Conservation (phyloP, 2,113 vertebrate species). For the Salvelinus fontinalis region DNA sequence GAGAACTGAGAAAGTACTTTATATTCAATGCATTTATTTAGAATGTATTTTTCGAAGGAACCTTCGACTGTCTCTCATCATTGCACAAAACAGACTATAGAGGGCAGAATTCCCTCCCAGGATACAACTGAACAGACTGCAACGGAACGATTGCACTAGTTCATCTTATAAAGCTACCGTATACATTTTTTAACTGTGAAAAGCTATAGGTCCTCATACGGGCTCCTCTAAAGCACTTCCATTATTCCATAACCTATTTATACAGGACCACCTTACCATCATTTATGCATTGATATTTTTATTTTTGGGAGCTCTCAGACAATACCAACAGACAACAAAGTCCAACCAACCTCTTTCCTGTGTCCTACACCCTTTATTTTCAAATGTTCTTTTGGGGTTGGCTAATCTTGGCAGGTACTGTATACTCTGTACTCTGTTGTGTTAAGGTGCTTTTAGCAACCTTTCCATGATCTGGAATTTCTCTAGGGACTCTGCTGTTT, state of each 20-base stretch:
- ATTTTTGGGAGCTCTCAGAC: slow-evolving; percentile 9
- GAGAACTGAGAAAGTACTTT: too few relatives aligned
- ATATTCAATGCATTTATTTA: background rate
- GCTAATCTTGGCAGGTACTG: background rate
- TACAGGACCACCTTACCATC: background rate
- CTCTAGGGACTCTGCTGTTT: background rate
- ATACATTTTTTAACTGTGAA: background rate
- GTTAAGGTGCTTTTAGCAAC: background rate
- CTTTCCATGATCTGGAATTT: background rate
- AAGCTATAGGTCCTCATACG: background rate
- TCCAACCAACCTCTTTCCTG: slow-evolving; percentile 2
- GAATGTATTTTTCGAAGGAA: background rate
- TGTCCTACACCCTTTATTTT: background rate
- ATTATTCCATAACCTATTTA: background rate
- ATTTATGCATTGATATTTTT: background rate
- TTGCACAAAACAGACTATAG: slow-evolving; percentile 10
- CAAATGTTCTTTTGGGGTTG: background rate
- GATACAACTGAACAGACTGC: slow-evolving; percentile 20
- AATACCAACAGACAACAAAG: background rate
- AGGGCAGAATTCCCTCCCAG: slow-evolving; percentile 39
- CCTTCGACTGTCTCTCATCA: background rate
- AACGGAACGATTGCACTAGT: background rate
- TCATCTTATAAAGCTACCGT: background rate
- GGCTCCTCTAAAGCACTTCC: background rate
- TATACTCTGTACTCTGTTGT: background rate